These are phyloP conservation scores for Craterocephalus amniculus DNA, from an alignment of 2,797 vertebrate genomes.

Conservation along the genomic window DNA sequence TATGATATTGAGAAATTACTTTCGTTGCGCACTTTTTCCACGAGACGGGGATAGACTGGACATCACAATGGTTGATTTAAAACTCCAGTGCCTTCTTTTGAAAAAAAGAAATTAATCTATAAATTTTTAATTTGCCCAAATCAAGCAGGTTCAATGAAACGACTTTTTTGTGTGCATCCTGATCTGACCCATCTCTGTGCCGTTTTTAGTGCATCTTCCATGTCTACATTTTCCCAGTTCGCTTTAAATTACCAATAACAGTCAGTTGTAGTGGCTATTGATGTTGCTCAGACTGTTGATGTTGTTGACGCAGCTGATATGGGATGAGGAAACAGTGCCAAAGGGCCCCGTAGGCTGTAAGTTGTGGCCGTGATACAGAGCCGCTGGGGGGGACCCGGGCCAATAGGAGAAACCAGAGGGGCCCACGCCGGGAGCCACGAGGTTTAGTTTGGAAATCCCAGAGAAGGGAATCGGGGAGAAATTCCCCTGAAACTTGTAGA, in stretches of 20 bases:
- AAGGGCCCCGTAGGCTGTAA: constrained; percentile 90
- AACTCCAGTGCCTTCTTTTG: too few species aligned
- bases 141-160: neutral
- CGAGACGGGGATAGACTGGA: too few species aligned
- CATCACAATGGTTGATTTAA: too few species aligned
- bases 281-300: constrained; percentile 90
- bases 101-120: too few species aligned
- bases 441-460: constrained; percentile 96
- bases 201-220: too few species aligned
- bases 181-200: neutral
- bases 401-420: constrained; percentile 96
- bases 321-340: constrained; percentile 83
- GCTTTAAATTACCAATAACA: neutral
- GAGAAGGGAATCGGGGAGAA: constrained; percentile 93
- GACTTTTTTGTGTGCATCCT: neutral
- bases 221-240: neutral
- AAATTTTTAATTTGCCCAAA: neutral
- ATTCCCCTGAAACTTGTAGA: constrained; percentile 97
- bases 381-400: constrained; percentile 86
- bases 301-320: constrained; percentile 86
- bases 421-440: constrained; percentile 90
- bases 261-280: constrained; percentile 93
- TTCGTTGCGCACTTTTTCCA: too few species aligned
- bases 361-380: constrained; percentile 90
- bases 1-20: too few species aligned